Base-by-base conservation (phyloP, 37 sponge, comb jelly and placozoan genomes). In the Corticium candelabrum region DNA sequence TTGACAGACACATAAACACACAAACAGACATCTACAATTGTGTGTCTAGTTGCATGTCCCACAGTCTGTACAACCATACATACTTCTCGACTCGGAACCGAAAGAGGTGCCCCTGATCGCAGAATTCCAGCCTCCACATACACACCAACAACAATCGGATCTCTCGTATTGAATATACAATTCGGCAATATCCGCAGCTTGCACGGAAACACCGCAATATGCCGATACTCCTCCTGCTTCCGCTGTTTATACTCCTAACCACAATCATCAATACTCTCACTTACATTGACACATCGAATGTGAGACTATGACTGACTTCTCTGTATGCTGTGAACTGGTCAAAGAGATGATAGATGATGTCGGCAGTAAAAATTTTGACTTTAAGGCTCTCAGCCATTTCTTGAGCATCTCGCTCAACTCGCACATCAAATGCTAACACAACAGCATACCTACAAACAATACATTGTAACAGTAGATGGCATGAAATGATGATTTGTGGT, bases 341-440 rank as follows among this genome's bases (percentile, higher is more conserved):
- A 86, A 94, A 98, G 40, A 98, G 81, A 76, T 98, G 99, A 70
- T 98, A 98, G 71, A 98, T 98, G 77, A 98, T 98, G 72, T 98
- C 99, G 1, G 99, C 99, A 68, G 90, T 82, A 76, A 98, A 98
- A 33, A 98, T 92, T 69, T 81, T 79, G 15, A 98, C 93, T 7
- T 93, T 93, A 1, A 95, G 76, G 79, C 68, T 80, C 79, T 98
- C 95, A 37, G 99, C 96, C 77, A 86, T 75, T 37, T 98, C 99
- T 72, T 89, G 95, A 1, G 99, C 99, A 0, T 95, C 99, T 32
- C 91, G 68, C 80, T 98, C 99, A 40, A 98, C 90, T 32, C 81
- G 77, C 0, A 98, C 95, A 86, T 98, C 99, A 83, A 98, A 98
- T 3, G 99, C 99, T 35, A 98, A 82, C 41, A 98, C 91, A 2